A percentile compares a stretch with the other conserved stretches of the same genome.
phyloP scores from a whole-genome alignment of 2,113 vertebrate species.

The Cephalophus harveyi region DNA sequence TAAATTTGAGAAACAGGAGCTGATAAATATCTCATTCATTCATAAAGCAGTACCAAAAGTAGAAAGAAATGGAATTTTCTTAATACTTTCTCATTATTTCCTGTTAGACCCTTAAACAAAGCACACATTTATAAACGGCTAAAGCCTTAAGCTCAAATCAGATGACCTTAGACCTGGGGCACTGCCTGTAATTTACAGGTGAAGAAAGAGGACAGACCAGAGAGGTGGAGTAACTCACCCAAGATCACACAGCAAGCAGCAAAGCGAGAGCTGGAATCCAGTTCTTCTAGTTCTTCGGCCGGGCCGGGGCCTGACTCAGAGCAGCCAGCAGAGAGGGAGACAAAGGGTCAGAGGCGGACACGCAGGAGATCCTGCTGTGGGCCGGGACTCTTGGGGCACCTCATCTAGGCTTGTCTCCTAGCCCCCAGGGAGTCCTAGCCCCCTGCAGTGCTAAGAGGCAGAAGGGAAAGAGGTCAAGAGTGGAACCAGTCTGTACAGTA shows the following conservation, averaged over 20 bases:
- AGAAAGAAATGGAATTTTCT: not conserved
- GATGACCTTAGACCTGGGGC: not conserved
- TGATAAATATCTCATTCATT: not conserved
- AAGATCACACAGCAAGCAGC: not conserved
- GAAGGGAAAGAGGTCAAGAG: no score
- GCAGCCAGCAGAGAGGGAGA: not conserved
- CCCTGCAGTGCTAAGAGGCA: not conserved
- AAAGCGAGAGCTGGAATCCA: not conserved
- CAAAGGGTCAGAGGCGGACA: accelerated
- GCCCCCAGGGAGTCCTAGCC: not conserved
- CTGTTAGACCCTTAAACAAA: not conserved
- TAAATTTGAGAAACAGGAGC: not conserved
- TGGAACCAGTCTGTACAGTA: accelerated
- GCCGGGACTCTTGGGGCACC: accelerated
- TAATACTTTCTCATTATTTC: not conserved
- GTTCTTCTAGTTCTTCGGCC: not conserved
- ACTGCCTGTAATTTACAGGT: not conserved
- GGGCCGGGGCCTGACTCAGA: not conserved
- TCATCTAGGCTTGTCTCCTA: not conserved
- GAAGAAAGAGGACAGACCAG: not conserved
- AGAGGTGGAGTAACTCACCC: not conserved
- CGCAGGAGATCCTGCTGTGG: accelerated
- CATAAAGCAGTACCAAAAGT: not conserved
- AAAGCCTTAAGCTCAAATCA: not conserved
- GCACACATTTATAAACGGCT: not conserved